Evolutionary conservation across 2,797 vertebrate species (phyloP), one percentile per base, ranked within the genome.

Genomic region (Pteropus rufus): DNA sequence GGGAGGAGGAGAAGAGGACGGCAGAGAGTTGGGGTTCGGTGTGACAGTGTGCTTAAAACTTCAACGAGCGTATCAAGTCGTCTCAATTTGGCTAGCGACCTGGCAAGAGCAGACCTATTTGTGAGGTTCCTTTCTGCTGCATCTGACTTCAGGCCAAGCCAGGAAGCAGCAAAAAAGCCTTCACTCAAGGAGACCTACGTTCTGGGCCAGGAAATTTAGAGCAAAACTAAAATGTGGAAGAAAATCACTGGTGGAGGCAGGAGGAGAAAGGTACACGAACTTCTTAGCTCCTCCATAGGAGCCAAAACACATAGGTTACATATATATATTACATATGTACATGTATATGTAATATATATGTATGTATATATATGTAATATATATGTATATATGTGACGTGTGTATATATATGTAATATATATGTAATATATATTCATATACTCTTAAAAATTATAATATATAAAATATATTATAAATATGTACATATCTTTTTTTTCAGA

Each of bases 91-190:
- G 72, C 73, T 21, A 31, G 46, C 31, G 77, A 95, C 41, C 19
- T 79, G 26, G 67, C 49, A 56, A 90, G 19, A 97, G 95, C 26
- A 36, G 67, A 75, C 67, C 64, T 90, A 95, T 83, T 97, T 96
- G 70, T 93, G 77, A 76, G 87, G 94, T 79, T 93, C 72, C 91
- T 39, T 98, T 97, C 80, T 97, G 83, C 89, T 15, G 73, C 41
- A 39, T 70, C 91, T 89, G 95, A 75, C 84, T 97, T 96, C 44
- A 2, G 54, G 90, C 98, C 97, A 97, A 98, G 95, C 91, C 92
- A 92, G 92, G 98, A 98, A 97, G 94, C 89, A 6, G 65, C 93
- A 84, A 62, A 94, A 86, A 92, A 97, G 93, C 85, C 83, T 4
- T 96, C 89, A 79, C 97, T 94, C 87, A 52, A 56, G 67, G n/a